Evolutionary conservation across 2,113 vertebrate species (phyloP).

Genomic region (Microtus montanus): DNA sequence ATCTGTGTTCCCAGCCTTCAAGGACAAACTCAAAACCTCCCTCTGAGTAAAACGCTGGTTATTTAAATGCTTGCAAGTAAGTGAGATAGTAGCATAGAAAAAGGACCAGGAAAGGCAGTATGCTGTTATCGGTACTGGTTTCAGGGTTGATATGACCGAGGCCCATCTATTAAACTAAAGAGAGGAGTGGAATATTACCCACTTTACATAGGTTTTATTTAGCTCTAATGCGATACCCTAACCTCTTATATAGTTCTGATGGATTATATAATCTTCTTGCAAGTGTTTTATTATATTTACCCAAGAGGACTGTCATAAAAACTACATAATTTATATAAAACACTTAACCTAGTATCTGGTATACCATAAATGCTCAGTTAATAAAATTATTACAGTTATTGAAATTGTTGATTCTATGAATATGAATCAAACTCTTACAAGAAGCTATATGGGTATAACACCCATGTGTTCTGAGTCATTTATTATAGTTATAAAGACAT

Average conservation of each 20-base stretch:
- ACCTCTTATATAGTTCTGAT: background rate
- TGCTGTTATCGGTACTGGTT: background rate
- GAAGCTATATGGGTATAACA: background rate
- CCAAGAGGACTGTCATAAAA: constrained; percentile 5
- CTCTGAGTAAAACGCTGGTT: background rate
- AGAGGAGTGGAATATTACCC: background rate
- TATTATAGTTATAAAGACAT: background rate
- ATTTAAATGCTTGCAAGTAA: constrained; percentile 57
- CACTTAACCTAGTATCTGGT: background rate
- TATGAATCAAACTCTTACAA: background rate
- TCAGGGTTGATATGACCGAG: background rate
- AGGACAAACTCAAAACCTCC: constrained; percentile 44
- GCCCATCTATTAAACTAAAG: background rate
- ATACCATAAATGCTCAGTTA: constrained; percentile 40
- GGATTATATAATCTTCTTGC: background rate
- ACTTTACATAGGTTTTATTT: background rate
- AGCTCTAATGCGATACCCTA: background rate
- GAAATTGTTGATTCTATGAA: constrained; percentile 29
- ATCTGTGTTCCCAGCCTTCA: constrained; percentile 39
- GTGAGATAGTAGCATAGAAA: background rate
- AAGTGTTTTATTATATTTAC: constrained; percentile 34
- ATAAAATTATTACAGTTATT: constrained; percentile 14
- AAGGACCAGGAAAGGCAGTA: background rate
- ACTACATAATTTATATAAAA: constrained; percentile 39
- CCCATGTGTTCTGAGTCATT: constrained; percentile 11